phyloP scores from a whole-genome alignment of 2,797 vertebrate genomes.

The Danio kyathit region DNA sequence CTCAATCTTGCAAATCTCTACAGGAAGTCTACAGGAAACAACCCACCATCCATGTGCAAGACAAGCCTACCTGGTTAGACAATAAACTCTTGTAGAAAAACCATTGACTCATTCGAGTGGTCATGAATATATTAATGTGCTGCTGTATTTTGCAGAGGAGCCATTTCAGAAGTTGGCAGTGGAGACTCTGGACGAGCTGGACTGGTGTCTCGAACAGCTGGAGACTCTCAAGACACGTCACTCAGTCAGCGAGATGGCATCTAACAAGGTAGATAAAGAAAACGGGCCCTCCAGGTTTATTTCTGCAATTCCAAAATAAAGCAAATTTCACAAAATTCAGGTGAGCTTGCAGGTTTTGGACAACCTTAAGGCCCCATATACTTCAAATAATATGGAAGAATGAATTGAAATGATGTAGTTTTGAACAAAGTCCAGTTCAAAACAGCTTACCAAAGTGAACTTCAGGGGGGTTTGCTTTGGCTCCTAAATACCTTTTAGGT shows the following conservation, averaged over 20 bases:
- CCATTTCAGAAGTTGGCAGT: conserved; percentile 86
- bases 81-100: neutral
- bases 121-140: neutral
- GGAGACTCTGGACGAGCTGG: conserved; percentile 93
- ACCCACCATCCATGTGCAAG: conserved; percentile 81
- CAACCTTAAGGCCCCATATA: too few species aligned
- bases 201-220: conserved; percentile 96
- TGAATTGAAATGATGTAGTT: too few species aligned
- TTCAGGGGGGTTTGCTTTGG: too few species aligned
- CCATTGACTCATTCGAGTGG: neutral
- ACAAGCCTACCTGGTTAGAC: conserved; percentile 82
- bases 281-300: too few species aligned
- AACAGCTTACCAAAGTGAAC: too few species aligned
- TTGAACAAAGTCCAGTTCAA: too few species aligned
- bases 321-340: too few species aligned
- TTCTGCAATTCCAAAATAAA: too few species aligned
- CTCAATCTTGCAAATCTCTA: conserved; percentile 24
- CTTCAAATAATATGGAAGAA: too few species aligned
- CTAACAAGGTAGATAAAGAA: conserved; percentile 89
- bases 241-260: conserved; percentile 96
- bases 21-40: conserved; percentile 82
- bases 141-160: conserved; percentile 82
- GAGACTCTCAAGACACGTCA: conserved; percentile 92
- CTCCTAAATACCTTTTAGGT: too few species aligned
- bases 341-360: too few species aligned